Conservation (phyloP, 2,888 invertebrate genomes). For the Scaptodrosophila latifasciaeformis region DNA sequence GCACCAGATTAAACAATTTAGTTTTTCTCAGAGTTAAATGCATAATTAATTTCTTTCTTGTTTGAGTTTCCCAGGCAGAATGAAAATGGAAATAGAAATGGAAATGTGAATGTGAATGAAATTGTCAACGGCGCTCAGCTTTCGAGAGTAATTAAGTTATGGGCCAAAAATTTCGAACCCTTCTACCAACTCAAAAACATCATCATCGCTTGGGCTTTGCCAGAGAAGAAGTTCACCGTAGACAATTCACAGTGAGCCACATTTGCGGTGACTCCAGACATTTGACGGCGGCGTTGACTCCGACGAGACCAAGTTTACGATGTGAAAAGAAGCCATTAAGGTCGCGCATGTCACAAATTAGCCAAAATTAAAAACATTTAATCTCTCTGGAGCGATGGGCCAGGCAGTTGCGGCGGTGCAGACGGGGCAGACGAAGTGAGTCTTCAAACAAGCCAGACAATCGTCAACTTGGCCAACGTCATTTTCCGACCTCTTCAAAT, state of each 20-base stretch:
- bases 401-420: too few species aligned
- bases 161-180: too few species aligned
- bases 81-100: background rate
- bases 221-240: too few species aligned
- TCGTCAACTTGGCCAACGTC: conserved; percentile 3
- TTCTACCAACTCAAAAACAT: too few species aligned
- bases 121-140: conserved; percentile 2
- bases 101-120: too few species aligned
- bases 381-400: too few species aligned
- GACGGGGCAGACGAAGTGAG: too few species aligned
- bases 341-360: conserved; percentile 66
- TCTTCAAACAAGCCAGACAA: conserved; percentile 26
- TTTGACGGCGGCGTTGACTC: background rate
- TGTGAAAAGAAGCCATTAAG: conserved; percentile 65
- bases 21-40: conserved; percentile 51
- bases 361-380: conserved; percentile 60
- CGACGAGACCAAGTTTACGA: conserved; percentile 44
- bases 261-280: too few species aligned
- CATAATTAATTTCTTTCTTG: conserved; percentile 46
- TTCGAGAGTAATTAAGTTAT: conserved; percentile 53
- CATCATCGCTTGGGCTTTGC: too few species aligned
- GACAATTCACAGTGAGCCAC: too few species aligned
- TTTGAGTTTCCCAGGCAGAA: background rate
- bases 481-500: conserved; percentile 9
- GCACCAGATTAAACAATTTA: conserved; percentile 6